Evolutionary conservation across 1,140 invertebrate genomes (phyloP), one percentile per base, ranked within the genome.

Genomic region (Hyposmocoma kahamanoa): DNA sequence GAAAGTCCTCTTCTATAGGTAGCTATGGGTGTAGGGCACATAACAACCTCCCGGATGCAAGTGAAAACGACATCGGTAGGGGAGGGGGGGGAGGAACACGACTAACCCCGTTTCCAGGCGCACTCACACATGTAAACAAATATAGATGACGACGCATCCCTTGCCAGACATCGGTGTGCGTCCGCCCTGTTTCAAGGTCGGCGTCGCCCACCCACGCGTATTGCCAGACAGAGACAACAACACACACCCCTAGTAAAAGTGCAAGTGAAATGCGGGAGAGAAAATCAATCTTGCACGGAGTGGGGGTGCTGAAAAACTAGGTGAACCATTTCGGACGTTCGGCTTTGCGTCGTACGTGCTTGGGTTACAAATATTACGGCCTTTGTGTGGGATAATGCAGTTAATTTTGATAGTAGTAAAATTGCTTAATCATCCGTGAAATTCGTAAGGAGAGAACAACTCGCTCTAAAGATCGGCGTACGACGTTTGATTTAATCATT

Each of bases 281-380:
- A 81, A 78, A 81, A 83, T 83, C 79, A 78, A 83, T 83, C 74
- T 78, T 83, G 80, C 78, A 84, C 53, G 76, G 71, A 59, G 71
- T 47, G 62, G 56, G 54, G 68, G 52, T 19, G 42, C 57, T 68
- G 72, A 67, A 76, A 73, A 81, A 81, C 80, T 81, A 81, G 80
- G 80, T 84, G 80, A 84, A 75, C 67, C 72, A 53, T 60, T 64
- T 65, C 63, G 59, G 59, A 62, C 57, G 52, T 56, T 50, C 62
- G 47, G 47, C 15, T 36, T 15, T 36, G 32, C 32, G 32, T 10
- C 36, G 34, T 48, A 41, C 48, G 56, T 51, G 45, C 51, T 18
- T 34, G 10, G 34, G 15, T 34, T 48, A n/a, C n/a, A n/a, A n/a
- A n/a, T n/a, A n/a, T n/a, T n/a, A n/a, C n/a, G n/a, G n/a, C n/a